Percentiles rank a stretch among this genome's conserved stretches.
These are phyloP conservation scores for Phacellophora camtschatica DNA, from an alignment of 30 jellyfish, hydroid and myxozoan species.

Conservation along the genomic window DNA sequence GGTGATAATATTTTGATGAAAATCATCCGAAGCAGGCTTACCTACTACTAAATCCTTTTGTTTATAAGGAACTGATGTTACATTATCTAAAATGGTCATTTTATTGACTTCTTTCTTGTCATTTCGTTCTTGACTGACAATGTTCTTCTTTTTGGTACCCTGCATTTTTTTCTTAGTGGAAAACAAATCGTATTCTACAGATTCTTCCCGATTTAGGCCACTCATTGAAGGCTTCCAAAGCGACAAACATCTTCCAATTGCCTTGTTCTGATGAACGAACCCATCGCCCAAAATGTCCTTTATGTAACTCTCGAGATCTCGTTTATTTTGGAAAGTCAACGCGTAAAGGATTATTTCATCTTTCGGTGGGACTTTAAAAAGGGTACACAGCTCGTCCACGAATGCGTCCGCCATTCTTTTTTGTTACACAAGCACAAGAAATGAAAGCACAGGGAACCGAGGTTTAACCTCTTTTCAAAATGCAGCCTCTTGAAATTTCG, in stretches of 20 bases:
- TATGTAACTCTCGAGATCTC: conserved; percentile 48
- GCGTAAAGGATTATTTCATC: conserved; percentile 58
- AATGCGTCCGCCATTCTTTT: conserved; percentile 50
- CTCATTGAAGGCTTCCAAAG: conserved; percentile 52
- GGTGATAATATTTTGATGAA: not conserved
- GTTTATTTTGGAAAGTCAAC: conserved; percentile 49
- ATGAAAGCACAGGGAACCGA: conserved; percentile 13
- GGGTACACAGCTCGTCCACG: conserved; percentile 6
- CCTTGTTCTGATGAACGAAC: not conserved
- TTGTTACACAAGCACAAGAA: not conserved
- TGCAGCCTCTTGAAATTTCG: conserved; percentile 1
- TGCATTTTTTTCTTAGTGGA: not conserved
- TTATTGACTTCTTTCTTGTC: conserved; percentile 4
- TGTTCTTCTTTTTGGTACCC: conserved; percentile 3
- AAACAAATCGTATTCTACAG: not conserved
- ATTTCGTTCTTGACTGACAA: not conserved
- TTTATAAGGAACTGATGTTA: conserved; percentile 28
- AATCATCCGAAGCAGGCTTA: not conserved
- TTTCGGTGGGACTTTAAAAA: conserved; percentile 44
- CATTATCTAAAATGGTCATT: not conserved
- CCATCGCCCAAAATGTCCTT: conserved; percentile 32
- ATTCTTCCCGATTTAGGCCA: not conserved
- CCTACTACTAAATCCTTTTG: not conserved
- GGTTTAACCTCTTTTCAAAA: conserved; percentile 10
- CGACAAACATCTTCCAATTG: conserved; percentile 19